Evolutionary conservation across 53 echinoderm and acorn worm species (phyloP).

Genomic region (Actinopyga echinites): DNA sequence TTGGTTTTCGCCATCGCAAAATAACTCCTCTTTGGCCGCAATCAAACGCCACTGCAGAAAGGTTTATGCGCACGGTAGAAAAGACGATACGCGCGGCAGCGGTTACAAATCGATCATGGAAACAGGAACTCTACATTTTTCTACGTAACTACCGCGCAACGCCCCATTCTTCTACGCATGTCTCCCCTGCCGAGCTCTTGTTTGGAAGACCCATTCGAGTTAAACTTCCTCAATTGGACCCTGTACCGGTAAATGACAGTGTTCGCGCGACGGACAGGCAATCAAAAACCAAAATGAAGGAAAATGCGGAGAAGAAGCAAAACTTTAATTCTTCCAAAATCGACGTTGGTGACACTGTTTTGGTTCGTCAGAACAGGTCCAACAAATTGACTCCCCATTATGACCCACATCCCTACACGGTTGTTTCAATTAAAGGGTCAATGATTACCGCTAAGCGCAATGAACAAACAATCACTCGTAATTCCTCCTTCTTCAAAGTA

Average conservation of each 20-base stretch:
- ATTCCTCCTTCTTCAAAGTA: background rate
- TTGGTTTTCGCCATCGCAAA: constrained; percentile 64
- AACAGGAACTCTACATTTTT: constrained; percentile 47
- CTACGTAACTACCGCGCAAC: constrained; percentile 61
- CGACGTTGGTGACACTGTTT: background rate
- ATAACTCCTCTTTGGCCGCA: constrained; percentile 62
- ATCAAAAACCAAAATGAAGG: no score
- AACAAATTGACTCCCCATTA: background rate
- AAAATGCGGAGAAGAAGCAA: no score
- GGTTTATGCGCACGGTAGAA: constrained; percentile 55
- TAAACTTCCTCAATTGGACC: background rate
- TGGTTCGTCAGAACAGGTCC: background rate
- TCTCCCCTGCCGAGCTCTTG: constrained; percentile 36
- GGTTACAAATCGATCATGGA: constrained; percentile 24
- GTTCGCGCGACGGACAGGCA: no score
- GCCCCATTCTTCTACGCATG: constrained; percentile 42
- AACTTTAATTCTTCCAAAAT: no score
- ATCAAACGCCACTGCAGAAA: constrained; percentile 61
- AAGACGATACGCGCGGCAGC: constrained; percentile 52
- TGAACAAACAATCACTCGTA: background rate
- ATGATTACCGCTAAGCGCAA: background rate
- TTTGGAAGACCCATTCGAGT: constrained; percentile 23
- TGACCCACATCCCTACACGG: background rate
- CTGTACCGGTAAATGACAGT: no score
- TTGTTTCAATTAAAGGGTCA: background rate